Percentiles rank a stretch among this genome's conserved stretches.
These are phyloP conservation scores for Triplophysa tibetana DNA, from an alignment of 2,113 vertebrate genomes.

Conservation along the genomic window DNA sequence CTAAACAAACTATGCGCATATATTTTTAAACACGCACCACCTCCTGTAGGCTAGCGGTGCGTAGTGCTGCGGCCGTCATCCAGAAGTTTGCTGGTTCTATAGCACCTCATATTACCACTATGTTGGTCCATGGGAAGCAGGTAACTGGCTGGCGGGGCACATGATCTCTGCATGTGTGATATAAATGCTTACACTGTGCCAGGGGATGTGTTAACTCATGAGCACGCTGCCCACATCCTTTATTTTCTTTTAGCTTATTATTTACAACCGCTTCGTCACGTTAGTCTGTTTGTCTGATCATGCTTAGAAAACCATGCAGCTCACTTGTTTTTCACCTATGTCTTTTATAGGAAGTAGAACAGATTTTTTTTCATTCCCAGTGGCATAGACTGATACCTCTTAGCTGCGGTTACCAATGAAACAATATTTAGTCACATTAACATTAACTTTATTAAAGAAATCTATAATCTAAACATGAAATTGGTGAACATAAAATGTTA, in stretches of 20 bases:
- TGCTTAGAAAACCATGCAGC: background rate
- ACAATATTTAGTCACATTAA: background rate
- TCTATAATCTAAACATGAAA: conserved; percentile 57
- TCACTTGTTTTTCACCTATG: background rate
- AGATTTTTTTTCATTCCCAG: background rate
- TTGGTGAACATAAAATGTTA: conserved; percentile 75
- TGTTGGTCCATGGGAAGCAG: conserved; percentile 98
- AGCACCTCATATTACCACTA: conserved; percentile 94
- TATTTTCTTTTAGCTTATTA: background rate
- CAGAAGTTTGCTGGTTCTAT: conserved; percentile 93
- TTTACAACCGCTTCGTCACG: conserved; percentile 7
- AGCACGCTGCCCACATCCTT: conserved; percentile 48
- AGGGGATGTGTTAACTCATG: conserved; percentile 41
- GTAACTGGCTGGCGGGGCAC: conserved; percentile 73
- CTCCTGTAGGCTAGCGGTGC: conserved; percentile 85
- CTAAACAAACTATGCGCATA: conserved; percentile 8
- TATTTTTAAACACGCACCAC: conserved; percentile 36
- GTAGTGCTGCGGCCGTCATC: conserved; percentile 84
- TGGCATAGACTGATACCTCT: background rate
- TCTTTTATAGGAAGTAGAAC: background rate
- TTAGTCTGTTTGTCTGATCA: background rate
- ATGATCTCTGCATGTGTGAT: conserved; percentile 68
- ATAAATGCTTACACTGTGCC: conserved; percentile 11
- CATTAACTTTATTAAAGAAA: conserved; percentile 50
- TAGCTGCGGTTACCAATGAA: background rate